These are phyloP conservation scores for Melikaiella ostensackeni DNA, from an alignment of 2,888 invertebrate genomes.

Conservation along the genomic window DNA sequence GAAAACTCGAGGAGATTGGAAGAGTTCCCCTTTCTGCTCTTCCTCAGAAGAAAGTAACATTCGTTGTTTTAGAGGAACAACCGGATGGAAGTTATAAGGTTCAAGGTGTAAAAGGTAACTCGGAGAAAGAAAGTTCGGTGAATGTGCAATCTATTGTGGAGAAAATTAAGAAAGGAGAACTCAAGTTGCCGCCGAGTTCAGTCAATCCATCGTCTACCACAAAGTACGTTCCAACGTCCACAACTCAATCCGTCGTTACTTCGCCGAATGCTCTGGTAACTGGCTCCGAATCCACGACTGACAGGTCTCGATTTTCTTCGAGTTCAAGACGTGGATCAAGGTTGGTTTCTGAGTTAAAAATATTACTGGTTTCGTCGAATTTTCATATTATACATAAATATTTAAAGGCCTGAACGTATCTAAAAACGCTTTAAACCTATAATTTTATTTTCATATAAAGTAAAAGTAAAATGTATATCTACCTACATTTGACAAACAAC, in stretches of 20 bases:
- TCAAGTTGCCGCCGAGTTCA: conserved; percentile 84
- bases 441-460: too few relatives aligned
- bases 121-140: conserved; percentile 82
- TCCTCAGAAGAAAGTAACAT: conserved; percentile 89
- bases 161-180: conserved; percentile 88
- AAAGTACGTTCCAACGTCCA: conserved; percentile 62
- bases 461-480: too few relatives aligned
- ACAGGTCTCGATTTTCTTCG: conserved; percentile 1
- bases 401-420: too few relatives aligned
- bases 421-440: too few relatives aligned
- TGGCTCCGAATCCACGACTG: neutral
- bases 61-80: conserved; percentile 91
- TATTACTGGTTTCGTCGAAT: too few relatives aligned
- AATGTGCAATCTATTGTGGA: conserved; percentile 90
- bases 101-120: conserved; percentile 88
- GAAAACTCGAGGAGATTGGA: conserved; percentile 84
- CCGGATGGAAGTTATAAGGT: conserved; percentile 91
- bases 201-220: conserved; percentile 69
- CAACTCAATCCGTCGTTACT: conserved; percentile 56
- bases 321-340: conserved; percentile 11
- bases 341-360: neutral
- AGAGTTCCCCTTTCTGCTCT: conserved; percentile 81
- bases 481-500: too few relatives aligned
- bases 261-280: neutral
- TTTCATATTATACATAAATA: too few relatives aligned